Evolutionary conservation across 2,797 vertebrate genomes (phyloP).

Genomic region (Otus scops): DNA sequence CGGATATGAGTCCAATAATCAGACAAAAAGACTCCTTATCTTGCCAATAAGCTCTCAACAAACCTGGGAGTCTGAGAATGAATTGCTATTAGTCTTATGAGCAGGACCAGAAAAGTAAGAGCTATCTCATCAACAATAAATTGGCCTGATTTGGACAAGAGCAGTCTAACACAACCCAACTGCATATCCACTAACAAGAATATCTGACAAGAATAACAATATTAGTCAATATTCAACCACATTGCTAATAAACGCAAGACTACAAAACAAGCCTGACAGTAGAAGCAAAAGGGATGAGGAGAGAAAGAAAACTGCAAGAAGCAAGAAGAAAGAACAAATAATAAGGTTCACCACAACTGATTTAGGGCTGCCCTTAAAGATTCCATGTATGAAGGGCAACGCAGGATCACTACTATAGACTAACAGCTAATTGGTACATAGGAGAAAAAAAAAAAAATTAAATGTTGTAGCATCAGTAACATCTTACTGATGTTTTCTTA

Average conservation of each 20-base stretch:
- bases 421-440: background rate
- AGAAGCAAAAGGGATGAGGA: background rate
- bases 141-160: background rate
- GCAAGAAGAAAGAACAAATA: background rate
- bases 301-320: background rate
- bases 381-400: background rate
- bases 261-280: background rate
- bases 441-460: background rate
- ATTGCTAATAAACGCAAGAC: background rate
- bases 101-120: background rate
- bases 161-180: background rate
- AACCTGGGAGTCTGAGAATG: background rate
- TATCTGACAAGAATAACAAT: background rate
- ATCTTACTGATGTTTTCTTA: background rate
- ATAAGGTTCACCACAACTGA: background rate
- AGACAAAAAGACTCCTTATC: background rate
- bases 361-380: background rate
- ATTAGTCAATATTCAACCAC: background rate
- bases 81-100: background rate
- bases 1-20: background rate
- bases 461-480: background rate
- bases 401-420: background rate
- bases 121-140: background rate
- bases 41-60: background rate
- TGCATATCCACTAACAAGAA: background rate